These are phyloP conservation scores for Horisme vitalbata DNA, from an alignment of 2,888 invertebrate genomes.

Conservation along the genomic window DNA sequence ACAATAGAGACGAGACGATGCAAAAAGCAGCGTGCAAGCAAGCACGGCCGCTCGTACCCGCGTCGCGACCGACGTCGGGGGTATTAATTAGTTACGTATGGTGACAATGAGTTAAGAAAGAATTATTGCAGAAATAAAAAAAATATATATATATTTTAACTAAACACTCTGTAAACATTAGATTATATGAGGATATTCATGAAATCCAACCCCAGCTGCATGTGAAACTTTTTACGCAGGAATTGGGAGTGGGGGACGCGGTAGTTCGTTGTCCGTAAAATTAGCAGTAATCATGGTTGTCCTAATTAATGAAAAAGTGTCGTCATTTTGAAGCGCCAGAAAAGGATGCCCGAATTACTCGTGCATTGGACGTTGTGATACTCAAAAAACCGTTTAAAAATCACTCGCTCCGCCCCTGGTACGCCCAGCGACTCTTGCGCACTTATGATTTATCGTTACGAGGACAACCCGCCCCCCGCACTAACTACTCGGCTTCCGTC, in stretches of 20 bases:
- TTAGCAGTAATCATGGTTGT: constrained; percentile 70
- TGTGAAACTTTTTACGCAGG: constrained; percentile 22
- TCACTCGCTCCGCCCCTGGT: constrained; percentile 77
- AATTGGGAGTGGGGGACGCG: constrained; percentile 12
- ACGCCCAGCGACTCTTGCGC: constrained; percentile 74
- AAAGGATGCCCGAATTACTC: constrained; percentile 73
- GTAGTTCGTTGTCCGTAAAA: constrained; percentile 64
- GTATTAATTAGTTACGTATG: constrained; percentile 77
- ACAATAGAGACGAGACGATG: constrained; percentile 70
- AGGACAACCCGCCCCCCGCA: constrained; percentile 77
- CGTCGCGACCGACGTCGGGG: constrained; percentile 48
- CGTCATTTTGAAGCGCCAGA: constrained; percentile 70
- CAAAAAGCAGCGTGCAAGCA: constrained; percentile 69
- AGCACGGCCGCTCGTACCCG: constrained; percentile 58
- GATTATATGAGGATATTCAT: neutral
- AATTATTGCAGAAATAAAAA: constrained; percentile 4
- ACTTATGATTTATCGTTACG: constrained; percentile 80
- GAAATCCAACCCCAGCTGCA: neutral
- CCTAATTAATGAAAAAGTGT: constrained; percentile 80
- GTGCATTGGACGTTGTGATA: constrained; percentile 72
- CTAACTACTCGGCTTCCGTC: constrained; percentile 76
- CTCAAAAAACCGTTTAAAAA: constrained; percentile 82
- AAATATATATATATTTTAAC: neutral
- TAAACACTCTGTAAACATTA: neutral
- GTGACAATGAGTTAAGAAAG: constrained; percentile 58